Conservation (phyloP, 2,888 invertebrate species). For the Lasioglossum calceatum region DNA sequence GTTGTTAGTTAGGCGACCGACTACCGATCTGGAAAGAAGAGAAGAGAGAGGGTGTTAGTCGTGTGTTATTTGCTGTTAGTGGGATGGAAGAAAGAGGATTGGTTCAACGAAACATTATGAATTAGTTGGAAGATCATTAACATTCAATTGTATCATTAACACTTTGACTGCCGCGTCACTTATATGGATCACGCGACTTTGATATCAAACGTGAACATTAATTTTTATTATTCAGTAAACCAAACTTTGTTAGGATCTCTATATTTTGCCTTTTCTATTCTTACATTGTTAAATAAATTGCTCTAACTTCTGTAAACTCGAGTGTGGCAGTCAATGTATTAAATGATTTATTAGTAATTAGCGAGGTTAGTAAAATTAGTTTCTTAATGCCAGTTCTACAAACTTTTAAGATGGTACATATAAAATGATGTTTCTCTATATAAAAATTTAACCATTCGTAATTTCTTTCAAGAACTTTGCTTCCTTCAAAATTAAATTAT, state of each 20-base stretch:
- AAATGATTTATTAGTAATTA: not conserved
- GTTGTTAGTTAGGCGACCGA: conserved; percentile 55
- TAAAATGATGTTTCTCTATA: not conserved
- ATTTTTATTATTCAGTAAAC: not conserved
- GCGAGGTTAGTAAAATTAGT: not conserved
- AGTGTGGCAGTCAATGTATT: not conserved
- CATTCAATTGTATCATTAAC: not conserved
- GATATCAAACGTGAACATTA: not conserved
- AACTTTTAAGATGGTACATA: not conserved
- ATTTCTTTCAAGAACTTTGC: no score
- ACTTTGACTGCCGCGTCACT: not conserved
- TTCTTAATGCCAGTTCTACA: no score
- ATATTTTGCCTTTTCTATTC: not conserved
- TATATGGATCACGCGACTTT: not conserved
- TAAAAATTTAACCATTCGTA: no score
- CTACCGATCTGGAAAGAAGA: conserved; percentile 66
- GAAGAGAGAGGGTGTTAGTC: conserved; percentile 58
- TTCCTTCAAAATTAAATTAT: no score
- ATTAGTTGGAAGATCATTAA: not conserved
- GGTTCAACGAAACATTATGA: not conserved
- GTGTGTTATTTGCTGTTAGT: conserved; percentile 38
- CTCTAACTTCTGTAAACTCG: not conserved
- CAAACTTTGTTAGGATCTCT: not conserved
- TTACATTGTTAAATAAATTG: not conserved
- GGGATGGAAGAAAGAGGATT: not conserved